Base-by-base conservation (phyloP, 1,140 invertebrate species). In the Bombus haemorrhoidalis region DNA sequence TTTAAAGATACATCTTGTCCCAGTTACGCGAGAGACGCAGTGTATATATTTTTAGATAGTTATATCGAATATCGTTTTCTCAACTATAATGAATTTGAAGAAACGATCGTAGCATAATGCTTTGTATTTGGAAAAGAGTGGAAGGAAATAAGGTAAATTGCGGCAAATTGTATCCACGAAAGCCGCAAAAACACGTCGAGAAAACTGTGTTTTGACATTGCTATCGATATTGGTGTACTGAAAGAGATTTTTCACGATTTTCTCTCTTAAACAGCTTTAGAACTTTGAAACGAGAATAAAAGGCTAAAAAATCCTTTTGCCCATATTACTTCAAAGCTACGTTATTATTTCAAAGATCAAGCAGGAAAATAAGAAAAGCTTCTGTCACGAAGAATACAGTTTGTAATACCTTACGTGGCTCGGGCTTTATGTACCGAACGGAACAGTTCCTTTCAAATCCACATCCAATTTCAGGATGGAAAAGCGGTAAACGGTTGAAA, bases 321-420 rank as follows among this genome's bases (percentile, higher is more conserved):
- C 47, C n/a, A 1, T 62, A 41, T 64, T 64, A 25, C 47, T 53
- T 53, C 18, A 22, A 53, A 53, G 18, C 47, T 8, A 22, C 47
- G 47, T 53, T 59, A 59, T 57, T 76, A 76, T 39, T 76, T 59
- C 34, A 76, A 37, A 76, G 74, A 57, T 76, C 34, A 62, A 59
- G 47, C 53, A 76, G 12, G 25, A 22, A 53, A 6, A 57, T 13
- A n/a, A 5, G 22, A 28, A 25, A 5, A 77, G 28, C 37, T 77
- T 77, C 15, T 34, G 62, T 73, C 22, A 6, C 13, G 1, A 15
- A 47, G 47, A 62, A 62, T 28, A 64, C 9, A 64, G 32, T 13
- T 28, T 41, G 37, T 34, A 47, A 34, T 34, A 34, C 25, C 15
- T 79, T n/a, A 79, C 41, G 32, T 37, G 62, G 22, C n/a, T 3